Evolutionary conservation across 2,888 invertebrate genomes (phyloP).

Genomic region (Pammene aurita): DNA sequence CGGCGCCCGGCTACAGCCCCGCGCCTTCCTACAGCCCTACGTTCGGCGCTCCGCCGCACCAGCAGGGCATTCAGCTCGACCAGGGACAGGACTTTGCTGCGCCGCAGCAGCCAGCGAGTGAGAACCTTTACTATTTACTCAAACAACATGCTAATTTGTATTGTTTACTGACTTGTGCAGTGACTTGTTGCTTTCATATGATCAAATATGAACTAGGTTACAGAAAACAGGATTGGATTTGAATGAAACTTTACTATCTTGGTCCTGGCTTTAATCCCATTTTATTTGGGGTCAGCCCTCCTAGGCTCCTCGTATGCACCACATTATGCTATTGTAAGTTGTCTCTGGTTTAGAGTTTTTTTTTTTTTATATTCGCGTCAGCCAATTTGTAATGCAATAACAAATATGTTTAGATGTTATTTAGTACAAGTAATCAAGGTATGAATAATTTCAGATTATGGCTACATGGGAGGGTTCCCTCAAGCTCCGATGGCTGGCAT

Average conservation of each 20-base stretch:
- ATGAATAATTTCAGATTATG: constrained; percentile 61
- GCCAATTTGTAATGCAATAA: too few relatives aligned
- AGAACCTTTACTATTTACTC: constrained; percentile 44
- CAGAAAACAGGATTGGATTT: too few relatives aligned
- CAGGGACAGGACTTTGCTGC: constrained; percentile 61
- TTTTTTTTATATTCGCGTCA: too few relatives aligned
- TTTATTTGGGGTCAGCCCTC: too few relatives aligned
- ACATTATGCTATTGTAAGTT: too few relatives aligned
- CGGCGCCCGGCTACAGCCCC: constrained; percentile 57
- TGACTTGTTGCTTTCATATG: background rate
- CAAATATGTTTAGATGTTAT: too few relatives aligned
- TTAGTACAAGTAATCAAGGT: too few relatives aligned
- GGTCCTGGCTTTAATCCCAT: too few relatives aligned
- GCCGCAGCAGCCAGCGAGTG: constrained; percentile 58
- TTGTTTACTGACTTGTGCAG: background rate
- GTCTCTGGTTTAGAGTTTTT: too few relatives aligned
- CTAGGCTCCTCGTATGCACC: too few relatives aligned
- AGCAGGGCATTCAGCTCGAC: constrained; percentile 73
- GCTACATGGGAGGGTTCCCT: constrained; percentile 61
- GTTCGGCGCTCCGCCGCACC: constrained; percentile 65
- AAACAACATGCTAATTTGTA: background rate
- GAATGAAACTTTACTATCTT: too few relatives aligned
- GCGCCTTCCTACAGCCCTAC: constrained; percentile 55
- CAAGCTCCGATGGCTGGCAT: constrained; percentile 56
- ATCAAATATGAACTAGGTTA: too few relatives aligned